Evolutionary conservation across 2,113 vertebrate genomes (phyloP).

Genomic region (Aldabrachelys gigantea): DNA sequence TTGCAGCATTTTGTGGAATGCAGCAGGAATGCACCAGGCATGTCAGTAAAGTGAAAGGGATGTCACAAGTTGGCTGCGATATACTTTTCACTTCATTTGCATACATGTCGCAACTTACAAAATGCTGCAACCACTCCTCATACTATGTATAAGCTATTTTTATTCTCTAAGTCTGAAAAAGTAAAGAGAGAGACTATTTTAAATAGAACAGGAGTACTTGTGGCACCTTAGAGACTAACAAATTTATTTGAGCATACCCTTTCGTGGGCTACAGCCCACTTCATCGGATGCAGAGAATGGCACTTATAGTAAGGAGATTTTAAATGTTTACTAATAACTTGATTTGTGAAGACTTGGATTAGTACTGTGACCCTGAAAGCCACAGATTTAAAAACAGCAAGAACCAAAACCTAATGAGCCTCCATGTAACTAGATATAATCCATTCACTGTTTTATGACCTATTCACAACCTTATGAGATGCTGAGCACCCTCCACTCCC

Average conservation of each 20-base stretch:
- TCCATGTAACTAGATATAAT: neutral
- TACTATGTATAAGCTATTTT: rapidly evolving
- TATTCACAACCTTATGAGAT: rapidly evolving
- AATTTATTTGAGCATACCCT: too few relatives aligned
- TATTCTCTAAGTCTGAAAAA: neutral
- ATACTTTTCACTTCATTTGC: rapidly evolving
- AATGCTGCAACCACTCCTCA: rapidly evolving
- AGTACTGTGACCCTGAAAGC: neutral
- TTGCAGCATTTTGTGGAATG: too few relatives aligned
- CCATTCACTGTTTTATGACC: neutral
- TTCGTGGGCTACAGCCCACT: too few relatives aligned
- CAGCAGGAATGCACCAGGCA: neutral
- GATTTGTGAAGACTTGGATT: rapidly evolving
- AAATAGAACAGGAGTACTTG: neutral
- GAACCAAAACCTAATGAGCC: neutral
- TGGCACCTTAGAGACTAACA: too few relatives aligned
- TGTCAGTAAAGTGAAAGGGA: neutral
- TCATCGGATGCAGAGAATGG: too few relatives aligned
- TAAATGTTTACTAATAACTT: neutral
- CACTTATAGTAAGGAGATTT: too few relatives aligned
- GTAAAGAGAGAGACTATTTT: neutral
- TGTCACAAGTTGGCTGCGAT: rapidly evolving
- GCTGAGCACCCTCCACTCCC: rapidly evolving
- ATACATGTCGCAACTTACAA: rapidly evolving
- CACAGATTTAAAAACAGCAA: too few relatives aligned